Conservation (phyloP, 2,888 invertebrate genomes). For the Neria commutata region DNA sequence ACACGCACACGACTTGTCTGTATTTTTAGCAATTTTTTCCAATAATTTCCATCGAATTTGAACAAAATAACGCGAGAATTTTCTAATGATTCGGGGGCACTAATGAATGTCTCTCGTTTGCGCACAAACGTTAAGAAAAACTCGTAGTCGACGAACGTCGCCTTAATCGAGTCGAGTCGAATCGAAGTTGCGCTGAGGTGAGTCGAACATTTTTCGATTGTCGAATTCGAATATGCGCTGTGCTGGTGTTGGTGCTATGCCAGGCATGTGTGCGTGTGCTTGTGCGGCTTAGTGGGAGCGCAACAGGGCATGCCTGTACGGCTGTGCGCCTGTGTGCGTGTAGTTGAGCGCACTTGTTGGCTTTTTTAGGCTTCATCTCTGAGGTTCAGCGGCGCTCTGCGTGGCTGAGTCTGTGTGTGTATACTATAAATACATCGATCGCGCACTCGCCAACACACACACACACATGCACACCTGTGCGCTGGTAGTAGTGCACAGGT, state of each 20-base stretch:
- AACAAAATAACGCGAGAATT: not conserved
- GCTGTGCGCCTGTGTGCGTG: not conserved
- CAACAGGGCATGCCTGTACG: not conserved
- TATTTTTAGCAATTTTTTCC: not conserved
- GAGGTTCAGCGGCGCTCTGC: not conserved
- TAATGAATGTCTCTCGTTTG: slow-evolving; percentile 1
- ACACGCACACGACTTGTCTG: not conserved
- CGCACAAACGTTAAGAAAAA: slow-evolving; percentile 2
- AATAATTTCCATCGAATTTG: not conserved
- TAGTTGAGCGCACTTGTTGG: not conserved
- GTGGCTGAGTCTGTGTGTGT: not conserved
- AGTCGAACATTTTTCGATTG: slow-evolving; percentile 1
- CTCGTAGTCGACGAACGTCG: not conserved
- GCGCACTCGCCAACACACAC: not conserved
- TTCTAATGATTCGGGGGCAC: not conserved
- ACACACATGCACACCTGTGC: not conserved
- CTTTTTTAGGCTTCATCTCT: slow-evolving; percentile 1
- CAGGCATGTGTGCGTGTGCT: not conserved
- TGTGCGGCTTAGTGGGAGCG: not conserved
- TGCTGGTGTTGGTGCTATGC: not conserved
- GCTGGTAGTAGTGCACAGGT: not conserved
- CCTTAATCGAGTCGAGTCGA: not conserved
- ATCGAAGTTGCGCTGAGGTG: no score
- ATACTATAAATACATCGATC: not conserved
- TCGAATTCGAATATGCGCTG: slow-evolving; percentile 4